These are phyloP conservation scores for Hofmannophila pseudospretella DNA, from an alignment of 2,888 invertebrate species.

Conservation along the genomic window DNA sequence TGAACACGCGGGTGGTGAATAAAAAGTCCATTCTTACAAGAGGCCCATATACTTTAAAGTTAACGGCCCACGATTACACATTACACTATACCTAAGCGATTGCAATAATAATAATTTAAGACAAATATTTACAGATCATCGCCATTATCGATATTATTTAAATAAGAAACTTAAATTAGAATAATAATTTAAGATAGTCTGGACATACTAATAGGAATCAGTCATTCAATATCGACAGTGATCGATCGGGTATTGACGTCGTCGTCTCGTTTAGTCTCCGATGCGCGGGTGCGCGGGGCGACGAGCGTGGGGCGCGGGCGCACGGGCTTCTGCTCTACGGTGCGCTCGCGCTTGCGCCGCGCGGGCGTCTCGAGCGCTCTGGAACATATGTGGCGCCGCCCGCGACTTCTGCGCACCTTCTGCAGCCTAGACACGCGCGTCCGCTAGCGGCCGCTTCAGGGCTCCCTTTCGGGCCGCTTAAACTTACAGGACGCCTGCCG, in stretches of 20 bases:
- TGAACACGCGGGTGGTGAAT: constrained; percentile 77
- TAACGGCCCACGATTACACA: constrained; percentile 49
- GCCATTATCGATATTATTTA: constrained; percentile 61
- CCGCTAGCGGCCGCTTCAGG: constrained; percentile 11
- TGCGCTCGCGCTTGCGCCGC: constrained; percentile 12
- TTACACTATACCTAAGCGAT: constrained; percentile 65
- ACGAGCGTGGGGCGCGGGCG: constrained; percentile 17
- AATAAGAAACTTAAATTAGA: constrained; percentile 68
- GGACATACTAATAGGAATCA: constrained; percentile 75
- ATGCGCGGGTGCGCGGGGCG: constrained; percentile 16
- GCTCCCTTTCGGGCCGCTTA: constrained; percentile 20
- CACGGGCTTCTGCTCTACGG: too few species aligned
- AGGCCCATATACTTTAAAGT: constrained; percentile 46
- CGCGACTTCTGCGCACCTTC: not conserved
- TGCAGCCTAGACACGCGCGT: constrained; percentile 14
- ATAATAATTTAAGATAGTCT: constrained; percentile 70
- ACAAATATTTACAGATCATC: constrained; percentile 71
- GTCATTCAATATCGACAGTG: constrained; percentile 64
- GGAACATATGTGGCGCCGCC: constrained; percentile 14
- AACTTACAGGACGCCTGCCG: constrained; percentile 15
- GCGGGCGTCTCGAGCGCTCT: constrained; percentile 10
- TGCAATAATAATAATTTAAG: constrained; percentile 70
- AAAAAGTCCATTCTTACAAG: constrained; percentile 67
- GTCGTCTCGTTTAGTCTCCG: constrained; percentile 36
- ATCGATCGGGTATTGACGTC: constrained; percentile 45